Percentiles rank a stretch among this genome's conserved stretches.
Evolutionary conservation across 1,140 invertebrate species (phyloP).

Genomic region (Drosophila teissieri): DNA sequence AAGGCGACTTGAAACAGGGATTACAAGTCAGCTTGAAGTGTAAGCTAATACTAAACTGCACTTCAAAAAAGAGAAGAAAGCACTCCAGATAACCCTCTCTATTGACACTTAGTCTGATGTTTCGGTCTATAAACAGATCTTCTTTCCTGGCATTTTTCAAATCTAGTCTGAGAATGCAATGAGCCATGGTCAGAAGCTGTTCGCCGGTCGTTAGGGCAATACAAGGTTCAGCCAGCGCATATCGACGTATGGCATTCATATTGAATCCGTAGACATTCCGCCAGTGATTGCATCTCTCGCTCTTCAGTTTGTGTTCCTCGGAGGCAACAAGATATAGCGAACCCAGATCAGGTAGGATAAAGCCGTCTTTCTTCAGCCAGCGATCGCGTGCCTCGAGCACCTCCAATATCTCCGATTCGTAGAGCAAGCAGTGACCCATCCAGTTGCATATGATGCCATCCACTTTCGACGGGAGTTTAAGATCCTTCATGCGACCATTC

Average conservation of each 20-base stretch:
- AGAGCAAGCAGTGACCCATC: conserved; percentile 98
- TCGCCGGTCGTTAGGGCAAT: conserved; percentile 97
- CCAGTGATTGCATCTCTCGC: conserved; percentile 63
- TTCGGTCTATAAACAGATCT: conserved; percentile 33
- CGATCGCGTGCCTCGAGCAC: conserved; percentile 94
- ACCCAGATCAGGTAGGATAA: conserved; percentile 92
- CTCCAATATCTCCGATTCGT: conserved; percentile 94
- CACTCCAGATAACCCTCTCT: conserved; percentile 47
- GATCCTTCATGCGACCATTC: conserved; percentile 94
- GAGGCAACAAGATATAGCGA: conserved; percentile 93
- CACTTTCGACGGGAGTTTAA: conserved; percentile 90
- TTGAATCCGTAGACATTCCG: conserved; percentile 56
- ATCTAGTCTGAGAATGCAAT: conserved; percentile 45
- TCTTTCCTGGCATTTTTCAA: conserved; percentile 18
- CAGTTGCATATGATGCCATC: conserved; percentile 99
- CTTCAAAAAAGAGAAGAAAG: conserved; percentile 71
- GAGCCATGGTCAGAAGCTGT: conserved; percentile 86
- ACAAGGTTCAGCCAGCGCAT: conserved; percentile 51
- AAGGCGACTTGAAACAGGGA: conserved; percentile 7
- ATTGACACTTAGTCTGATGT: conserved; percentile 21
- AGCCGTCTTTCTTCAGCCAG: conserved; percentile 90
- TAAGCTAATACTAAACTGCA: conserved; percentile 55
- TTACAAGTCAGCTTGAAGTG: conserved; percentile 56
- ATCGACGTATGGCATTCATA: conserved; percentile 57
- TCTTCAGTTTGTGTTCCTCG: conserved; percentile 34